Evolutionary conservation across 2,797 vertebrate species (phyloP).

Genomic region (Clarias pachynema): DNA sequence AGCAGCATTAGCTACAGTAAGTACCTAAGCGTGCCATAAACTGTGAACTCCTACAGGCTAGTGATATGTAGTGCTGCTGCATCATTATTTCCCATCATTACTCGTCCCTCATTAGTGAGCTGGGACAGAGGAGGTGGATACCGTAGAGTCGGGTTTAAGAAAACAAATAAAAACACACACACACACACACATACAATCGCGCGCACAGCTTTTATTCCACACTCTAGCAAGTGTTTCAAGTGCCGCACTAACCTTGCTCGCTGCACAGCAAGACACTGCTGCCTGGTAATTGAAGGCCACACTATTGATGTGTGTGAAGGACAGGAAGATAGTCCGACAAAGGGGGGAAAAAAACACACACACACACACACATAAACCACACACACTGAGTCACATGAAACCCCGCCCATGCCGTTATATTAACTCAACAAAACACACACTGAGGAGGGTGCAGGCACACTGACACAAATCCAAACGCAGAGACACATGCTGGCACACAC

Average conservation of each 20-base stretch:
- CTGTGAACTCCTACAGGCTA: not conserved
- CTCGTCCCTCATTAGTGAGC: not conserved
- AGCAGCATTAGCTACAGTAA: not conserved
- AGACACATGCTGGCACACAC: not conserved
- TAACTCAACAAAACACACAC: conserved; percentile 29
- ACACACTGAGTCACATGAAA: conserved; percentile 38
- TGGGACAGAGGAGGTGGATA: not conserved
- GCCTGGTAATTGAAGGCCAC: conserved; percentile 51
- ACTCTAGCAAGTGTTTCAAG: conserved; percentile 23
- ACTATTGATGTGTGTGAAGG: conserved; percentile 44
- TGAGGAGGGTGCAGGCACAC: not conserved
- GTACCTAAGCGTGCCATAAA: not conserved
- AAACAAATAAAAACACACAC: conserved; percentile 48
- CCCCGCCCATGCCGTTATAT: conserved; percentile 23
- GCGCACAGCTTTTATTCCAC: conserved; percentile 24
- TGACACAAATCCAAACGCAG: not conserved
- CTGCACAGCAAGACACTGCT: conserved; percentile 11
- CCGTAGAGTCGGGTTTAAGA: not conserved
- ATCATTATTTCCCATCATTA: not conserved
- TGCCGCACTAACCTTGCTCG: conserved; percentile 38
- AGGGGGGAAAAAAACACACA: conserved; percentile 15
- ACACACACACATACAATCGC: conserved; percentile 7
- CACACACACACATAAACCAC: conserved; percentile 11
- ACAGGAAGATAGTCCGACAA: conserved; percentile 10
- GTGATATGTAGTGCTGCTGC: not conserved